Evolutionary conservation across 2,888 invertebrate species (phyloP).

Genomic region (Drosophila tripunctata): DNA sequence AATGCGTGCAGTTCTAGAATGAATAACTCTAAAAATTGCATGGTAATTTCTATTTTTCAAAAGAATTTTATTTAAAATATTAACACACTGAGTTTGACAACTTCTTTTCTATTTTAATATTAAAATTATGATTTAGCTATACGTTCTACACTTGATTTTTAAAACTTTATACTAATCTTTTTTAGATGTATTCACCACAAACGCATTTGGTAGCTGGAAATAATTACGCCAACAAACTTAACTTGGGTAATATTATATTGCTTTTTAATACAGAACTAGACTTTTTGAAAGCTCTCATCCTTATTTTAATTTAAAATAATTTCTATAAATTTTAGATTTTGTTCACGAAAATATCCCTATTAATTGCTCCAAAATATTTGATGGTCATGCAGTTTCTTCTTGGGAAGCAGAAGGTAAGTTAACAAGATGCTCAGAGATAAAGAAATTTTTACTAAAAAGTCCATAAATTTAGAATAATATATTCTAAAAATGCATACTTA

Average conservation of each 20-base stretch:
- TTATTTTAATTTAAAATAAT: neutral
- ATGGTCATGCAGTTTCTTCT: conserved; percentile 22
- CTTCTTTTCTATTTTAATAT: no score
- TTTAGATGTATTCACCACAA: conserved; percentile 41
- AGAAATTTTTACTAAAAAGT: no score
- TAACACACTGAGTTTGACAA: no score
- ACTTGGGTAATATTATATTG: conserved; percentile 25
- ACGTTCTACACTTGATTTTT: no score
- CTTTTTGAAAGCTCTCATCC: neutral
- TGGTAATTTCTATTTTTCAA: conserved; percentile 24
- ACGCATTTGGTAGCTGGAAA: conserved; percentile 23
- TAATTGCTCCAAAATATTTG: conserved; percentile 34
- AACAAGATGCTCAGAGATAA: neutral
- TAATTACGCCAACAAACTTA: conserved; percentile 33
- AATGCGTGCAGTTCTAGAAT: conserved; percentile 37
- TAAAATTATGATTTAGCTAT: no score
- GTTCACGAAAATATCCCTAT: conserved; percentile 30
- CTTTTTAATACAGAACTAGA: no score
- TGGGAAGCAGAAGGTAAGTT: conserved; percentile 45
- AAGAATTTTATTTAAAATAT: no score
- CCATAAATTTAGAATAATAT: no score
- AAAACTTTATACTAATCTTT: neutral
- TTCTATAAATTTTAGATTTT: conserved; percentile 13
- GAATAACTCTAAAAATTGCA: conserved; percentile 42
- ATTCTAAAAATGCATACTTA: no score